Evolutionary conservation across 2,113 vertebrate species (phyloP).

Genomic region (Corythornis vintsioides): DNA sequence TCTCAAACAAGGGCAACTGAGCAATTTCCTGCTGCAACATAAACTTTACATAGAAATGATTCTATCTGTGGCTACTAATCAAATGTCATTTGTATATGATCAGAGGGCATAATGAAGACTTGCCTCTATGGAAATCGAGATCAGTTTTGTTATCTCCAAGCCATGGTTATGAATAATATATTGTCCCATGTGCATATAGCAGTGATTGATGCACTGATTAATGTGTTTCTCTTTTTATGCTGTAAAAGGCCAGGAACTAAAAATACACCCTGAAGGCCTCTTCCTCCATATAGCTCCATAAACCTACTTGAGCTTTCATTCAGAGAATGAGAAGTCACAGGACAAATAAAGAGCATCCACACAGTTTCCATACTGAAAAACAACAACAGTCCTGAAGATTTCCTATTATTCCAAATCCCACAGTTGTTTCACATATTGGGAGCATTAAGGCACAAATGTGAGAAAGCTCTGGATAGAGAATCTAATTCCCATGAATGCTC

Average conservation of each 20-base stretch:
- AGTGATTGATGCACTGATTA: slow-evolving; percentile 8
- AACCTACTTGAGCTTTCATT: background rate
- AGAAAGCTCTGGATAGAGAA: background rate
- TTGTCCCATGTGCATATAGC: background rate
- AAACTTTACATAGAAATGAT: slow-evolving; percentile 10
- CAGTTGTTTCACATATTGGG: background rate
- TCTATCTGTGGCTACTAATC: slow-evolving; percentile 24
- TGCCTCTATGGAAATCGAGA: slow-evolving; percentile 1
- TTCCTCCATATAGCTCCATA: background rate
- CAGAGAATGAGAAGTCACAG: background rate
- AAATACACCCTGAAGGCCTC: background rate
- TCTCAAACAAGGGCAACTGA: background rate
- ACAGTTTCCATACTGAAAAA: background rate
- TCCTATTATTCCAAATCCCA: background rate
- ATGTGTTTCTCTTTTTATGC: background rate
- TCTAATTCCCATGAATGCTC: background rate
- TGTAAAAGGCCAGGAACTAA: background rate
- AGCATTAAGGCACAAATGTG: background rate
- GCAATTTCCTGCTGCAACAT: background rate
- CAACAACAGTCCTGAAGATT: background rate
- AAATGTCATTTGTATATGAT: slow-evolving; percentile 1
- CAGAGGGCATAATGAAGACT: background rate
- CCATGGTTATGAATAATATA: slow-evolving; percentile 6
- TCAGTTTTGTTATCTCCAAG: slow-evolving; percentile 15
- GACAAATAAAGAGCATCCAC: background rate